These are phyloP conservation scores for Sebastes hubbsi DNA, from an alignment of 2,797 vertebrate species.

Conservation along the genomic window DNA sequence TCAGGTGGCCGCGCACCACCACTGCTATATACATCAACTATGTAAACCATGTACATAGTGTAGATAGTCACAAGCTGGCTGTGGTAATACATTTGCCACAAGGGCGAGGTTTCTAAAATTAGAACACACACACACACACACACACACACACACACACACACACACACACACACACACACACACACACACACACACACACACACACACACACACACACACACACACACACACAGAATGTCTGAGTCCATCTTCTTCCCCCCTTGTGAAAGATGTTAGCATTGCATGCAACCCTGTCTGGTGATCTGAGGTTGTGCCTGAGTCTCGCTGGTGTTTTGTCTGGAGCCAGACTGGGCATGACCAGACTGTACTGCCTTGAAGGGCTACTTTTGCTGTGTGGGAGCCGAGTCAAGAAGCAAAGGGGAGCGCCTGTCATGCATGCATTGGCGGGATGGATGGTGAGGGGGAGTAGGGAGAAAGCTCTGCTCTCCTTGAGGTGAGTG, in stretches of 20 bases:
- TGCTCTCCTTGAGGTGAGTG: constrained; percentile 12
- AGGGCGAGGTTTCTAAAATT: constrained; percentile 38
- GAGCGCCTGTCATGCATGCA: constrained; percentile 40
- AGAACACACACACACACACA: neutral
- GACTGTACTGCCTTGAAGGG: constrained; percentile 56
- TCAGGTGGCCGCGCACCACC: constrained; percentile 18
- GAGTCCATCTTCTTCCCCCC: constrained; percentile 17
- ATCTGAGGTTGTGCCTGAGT: constrained; percentile 57
- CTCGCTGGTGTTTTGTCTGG: constrained; percentile 68
- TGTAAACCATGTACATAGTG: neutral
- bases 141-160: neutral
- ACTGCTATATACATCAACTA: neutral
- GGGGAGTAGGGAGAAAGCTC: constrained; percentile 3
- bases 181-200: neutral
- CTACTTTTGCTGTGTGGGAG: constrained; percentile 53
- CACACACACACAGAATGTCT: constrained; percentile 32
- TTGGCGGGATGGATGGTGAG: constrained; percentile 7
- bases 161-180: neutral
- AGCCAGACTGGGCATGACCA: constrained; percentile 62
- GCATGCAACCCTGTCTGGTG: constrained; percentile 48
- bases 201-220: neutral
- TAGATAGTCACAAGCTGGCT: constrained; percentile 23
- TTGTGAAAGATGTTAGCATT: constrained; percentile 59
- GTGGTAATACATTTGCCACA: constrained; percentile 22
- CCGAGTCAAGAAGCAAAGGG: constrained; percentile 18